Evolutionary conservation across 2,888 invertebrate genomes (phyloP), one percentile per base, ranked within the genome.

Genomic region (Hartigia nigra): DNA sequence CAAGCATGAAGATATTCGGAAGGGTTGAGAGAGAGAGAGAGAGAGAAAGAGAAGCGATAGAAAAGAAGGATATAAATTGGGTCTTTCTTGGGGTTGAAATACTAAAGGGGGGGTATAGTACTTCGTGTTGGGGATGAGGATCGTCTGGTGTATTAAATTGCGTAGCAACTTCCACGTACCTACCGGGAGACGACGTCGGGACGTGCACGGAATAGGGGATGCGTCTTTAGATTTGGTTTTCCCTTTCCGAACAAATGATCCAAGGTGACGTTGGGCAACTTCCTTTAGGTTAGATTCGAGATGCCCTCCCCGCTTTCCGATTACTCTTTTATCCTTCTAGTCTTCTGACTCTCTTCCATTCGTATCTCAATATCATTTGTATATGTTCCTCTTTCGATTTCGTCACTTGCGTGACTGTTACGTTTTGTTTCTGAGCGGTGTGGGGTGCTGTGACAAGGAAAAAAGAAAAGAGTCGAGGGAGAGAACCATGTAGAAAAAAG

Each of bases 161-260:
- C 55, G 55, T 23, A 9, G 55, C 9, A 55, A 9, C 1, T 55
- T 5, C 23, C 9, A 55, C 55, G 23, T 23, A 23, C 23, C 39
- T 5, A 23, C 5, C 1, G 14, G 12, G 4, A 4, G 37, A 55
- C 5, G 23, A 2, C 39, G 82, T 80, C 78, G 76, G 82, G 81
- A 85, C 86, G 87, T 81, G 87, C 85, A 82, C 80, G 82, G 83
- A 86, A 87, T 87, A 83, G 83, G 84, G 82, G 84, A 80, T 75
- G 77, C 79, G 81, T 82, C 84, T 87, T 87, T 87, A 87, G 85
- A 84, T 84, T 84, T 81, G 80, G 9, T 55, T 55, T 55, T 55
- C 23, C 55, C 9, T 23, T 9, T 23, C 9, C 55, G 55, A 1
- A 55, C 5, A 39, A 39, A 39, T 23, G 55, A 55, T 55, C 4